Conservation (phyloP, 30 jellyfish, hydroid and myxozoan species). For the Hydractinia symbiolongicarpus region DNA sequence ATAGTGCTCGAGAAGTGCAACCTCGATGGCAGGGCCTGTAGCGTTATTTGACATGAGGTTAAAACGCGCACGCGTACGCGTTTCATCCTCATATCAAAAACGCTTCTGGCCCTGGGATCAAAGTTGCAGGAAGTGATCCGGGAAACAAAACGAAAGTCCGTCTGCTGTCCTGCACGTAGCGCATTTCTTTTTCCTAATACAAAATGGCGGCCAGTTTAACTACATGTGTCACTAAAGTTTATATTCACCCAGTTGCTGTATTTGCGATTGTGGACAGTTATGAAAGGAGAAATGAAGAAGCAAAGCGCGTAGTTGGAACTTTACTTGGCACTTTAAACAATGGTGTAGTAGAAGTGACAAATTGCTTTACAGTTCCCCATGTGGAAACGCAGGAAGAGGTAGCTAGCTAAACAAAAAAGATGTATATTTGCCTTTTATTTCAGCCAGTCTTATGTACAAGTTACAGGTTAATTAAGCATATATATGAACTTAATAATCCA, state of each 20-base stretch:
- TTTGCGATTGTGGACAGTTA: constrained; percentile 78
- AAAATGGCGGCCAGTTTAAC: constrained; percentile 64
- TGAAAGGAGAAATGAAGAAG: constrained; percentile 91
- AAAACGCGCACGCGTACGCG: no score
- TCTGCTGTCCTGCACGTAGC: background rate
- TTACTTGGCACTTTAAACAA: constrained; percentile 56
- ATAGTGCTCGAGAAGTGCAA: no score
- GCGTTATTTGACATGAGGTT: no score
- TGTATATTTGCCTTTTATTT: background rate
- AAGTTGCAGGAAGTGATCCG: no score
- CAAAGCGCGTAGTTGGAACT: constrained; percentile 87
- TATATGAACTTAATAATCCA: no score
- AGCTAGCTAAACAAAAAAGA: background rate
- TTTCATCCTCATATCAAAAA: no score
- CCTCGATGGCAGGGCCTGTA: no score
- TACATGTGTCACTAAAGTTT: constrained; percentile 48
- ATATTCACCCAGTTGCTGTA: constrained; percentile 78
- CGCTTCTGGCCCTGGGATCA: no score
- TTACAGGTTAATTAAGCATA: no score
- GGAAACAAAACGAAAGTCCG: no score
- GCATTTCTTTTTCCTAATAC: background rate
- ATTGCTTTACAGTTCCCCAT: constrained; percentile 91
- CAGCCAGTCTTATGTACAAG: no score
- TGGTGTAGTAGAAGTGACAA: constrained; percentile 70
- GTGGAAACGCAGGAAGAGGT: constrained; percentile 92